These are phyloP conservation scores for Tipula vernalis DNA, from an alignment of 2,888 invertebrate species.

Conservation along the genomic window DNA sequence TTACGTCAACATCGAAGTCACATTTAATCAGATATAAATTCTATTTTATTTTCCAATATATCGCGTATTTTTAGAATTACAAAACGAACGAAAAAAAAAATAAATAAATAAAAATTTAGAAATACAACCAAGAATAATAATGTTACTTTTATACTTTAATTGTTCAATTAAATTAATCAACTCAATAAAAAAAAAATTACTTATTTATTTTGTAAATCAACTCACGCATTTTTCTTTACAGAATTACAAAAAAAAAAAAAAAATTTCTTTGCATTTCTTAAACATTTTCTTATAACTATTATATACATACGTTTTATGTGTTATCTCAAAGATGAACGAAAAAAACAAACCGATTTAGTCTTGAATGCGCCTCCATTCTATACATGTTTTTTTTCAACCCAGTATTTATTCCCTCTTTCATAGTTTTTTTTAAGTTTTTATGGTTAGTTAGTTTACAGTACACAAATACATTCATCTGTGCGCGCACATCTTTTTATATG, in stretches of 20 bases:
- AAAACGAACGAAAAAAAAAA: background rate
- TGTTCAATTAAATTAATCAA: constrained; percentile 10
- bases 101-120: background rate
- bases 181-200: background rate
- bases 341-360: background rate
- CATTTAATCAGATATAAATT: background rate
- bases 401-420: background rate
- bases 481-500: background rate
- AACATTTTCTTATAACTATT: background rate
- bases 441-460: background rate
- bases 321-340: background rate
- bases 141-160: constrained; percentile 6
- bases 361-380: constrained; percentile 5
- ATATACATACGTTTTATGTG: background rate
- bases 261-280: constrained; percentile 5
- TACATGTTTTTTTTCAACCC: background rate
- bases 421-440: background rate
- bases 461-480: background rate
- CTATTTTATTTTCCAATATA: background rate
- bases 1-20: background rate
- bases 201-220: constrained; percentile 4
- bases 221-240: constrained; percentile 7
- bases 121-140: background rate
- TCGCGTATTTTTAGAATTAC: background rate
- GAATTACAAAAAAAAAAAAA: background rate